These are phyloP conservation scores for Antheraea pernyi DNA, from an alignment of 1,140 invertebrate species.

Conservation along the genomic window DNA sequence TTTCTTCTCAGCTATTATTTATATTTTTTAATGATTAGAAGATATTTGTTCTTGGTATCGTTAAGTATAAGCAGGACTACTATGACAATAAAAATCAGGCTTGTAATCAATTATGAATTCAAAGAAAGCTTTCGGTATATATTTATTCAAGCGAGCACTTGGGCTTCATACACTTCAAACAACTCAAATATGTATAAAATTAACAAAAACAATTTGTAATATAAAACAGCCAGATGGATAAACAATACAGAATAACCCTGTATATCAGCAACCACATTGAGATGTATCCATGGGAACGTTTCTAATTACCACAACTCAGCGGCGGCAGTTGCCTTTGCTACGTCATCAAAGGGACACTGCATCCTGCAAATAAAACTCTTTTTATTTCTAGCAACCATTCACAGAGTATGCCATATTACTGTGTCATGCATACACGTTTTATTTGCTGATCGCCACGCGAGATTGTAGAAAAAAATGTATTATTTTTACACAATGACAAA, in stretches of 20 bases:
- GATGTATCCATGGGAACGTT: conserved; percentile 35
- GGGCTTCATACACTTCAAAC: too few species aligned
- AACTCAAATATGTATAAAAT: not conserved
- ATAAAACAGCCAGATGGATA: not conserved
- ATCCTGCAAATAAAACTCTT: conserved; percentile 21
- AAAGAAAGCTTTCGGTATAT: too few species aligned
- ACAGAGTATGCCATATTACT: not conserved
- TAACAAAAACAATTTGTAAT: not conserved
- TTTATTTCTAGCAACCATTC: conserved; percentile 11
- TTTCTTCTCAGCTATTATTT: too few species aligned
- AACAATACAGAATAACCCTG: conserved; percentile 22
- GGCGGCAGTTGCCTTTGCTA: conserved; percentile 36
- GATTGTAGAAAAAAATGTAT: not conserved
- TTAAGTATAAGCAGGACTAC: too few species aligned
- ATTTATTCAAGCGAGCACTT: too few species aligned
- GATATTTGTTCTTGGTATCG: too few species aligned
- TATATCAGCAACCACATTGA: conserved; percentile 19
- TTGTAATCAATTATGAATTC: too few species aligned
- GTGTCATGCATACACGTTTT: not conserved
- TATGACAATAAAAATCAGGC: too few species aligned
- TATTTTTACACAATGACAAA: too few species aligned
- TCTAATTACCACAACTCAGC: conserved; percentile 49
- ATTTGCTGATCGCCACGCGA: not conserved
- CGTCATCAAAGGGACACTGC: conserved; percentile 39
- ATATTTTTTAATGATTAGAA: too few species aligned